Base-by-base conservation (phyloP, 2,797 vertebrate genomes). In the Syngnathus acus region DNA sequence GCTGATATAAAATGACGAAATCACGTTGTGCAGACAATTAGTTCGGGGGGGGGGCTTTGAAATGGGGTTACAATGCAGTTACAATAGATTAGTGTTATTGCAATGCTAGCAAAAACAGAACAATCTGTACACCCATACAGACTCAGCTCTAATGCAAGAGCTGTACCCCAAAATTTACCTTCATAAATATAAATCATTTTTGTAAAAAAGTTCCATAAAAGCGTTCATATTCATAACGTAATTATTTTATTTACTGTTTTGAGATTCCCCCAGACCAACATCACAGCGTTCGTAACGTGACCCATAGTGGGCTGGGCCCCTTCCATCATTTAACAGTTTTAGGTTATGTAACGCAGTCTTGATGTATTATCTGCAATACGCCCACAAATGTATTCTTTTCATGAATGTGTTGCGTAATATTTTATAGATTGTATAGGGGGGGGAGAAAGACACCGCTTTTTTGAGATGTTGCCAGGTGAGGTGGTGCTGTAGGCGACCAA, bases 311-410 rank as follows among this genome's bases (percentile, higher is more conserved):
- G 54, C 62, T 45, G 67, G 51, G 54, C 62, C 51, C 69, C 65
- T 68, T 55, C 61, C 70, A 43, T 72, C 55, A 65, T 67, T 68
- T 71, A 60, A 79, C 71, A 75, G 70, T 65, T 65, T 67, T 54
- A 72, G 62, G 67, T 84, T 87, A 76, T 57, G n/a, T 74, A 86
- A 87, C 38, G 53, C 74, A 51, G 77, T 68, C 72, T 63, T 74
- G 78, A 68, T 70, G 51, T 68, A 75, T 71, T 65, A 70, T 84
- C 82, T 66, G 69, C 85, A 73, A 79, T 79, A 84, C 87, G 71
- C 88, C 87, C 82, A 90, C 90, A 74, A 78, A 78, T 74, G 79
- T 81, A 80, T 86, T 81, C 68, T 81, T 82, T 80, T 80, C 83
- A 82, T 86, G 74, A 87, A 88, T 85, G 75, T 69, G 74, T 87